Evolutionary conservation across 2,888 invertebrate genomes (phyloP), one percentile per base, ranked within the genome.

Genomic region (Nemotelus pantherinus): DNA sequence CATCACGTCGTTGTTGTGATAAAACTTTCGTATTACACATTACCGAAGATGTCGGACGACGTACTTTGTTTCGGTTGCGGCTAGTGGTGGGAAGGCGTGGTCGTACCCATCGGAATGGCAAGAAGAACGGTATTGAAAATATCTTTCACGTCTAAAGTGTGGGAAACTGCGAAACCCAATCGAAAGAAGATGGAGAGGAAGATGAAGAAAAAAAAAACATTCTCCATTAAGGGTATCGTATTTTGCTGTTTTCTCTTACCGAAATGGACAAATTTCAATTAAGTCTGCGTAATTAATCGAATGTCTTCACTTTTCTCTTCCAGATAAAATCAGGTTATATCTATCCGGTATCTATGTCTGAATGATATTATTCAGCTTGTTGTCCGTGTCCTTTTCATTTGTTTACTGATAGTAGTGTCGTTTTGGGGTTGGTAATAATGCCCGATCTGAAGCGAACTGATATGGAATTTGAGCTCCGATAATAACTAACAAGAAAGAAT

Each of bases 221-320:
- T 25, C 25, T 77, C 79, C 79, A 79, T 79, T 79, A 79, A 72
- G 79, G 58, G 63, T 75, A 77, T 79, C 77, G 77, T 79, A 79
- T 75, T 79, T 44, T 77, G 70, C 70, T 77, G 70, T 79, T 77
- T 75, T 76, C 68, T 79, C 78, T 70, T 63, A 70, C 50, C 71
- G 74, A 79, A 77, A 79, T 77, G 79, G 77, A 78, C 79, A 79
- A 79, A 79, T 79, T 79, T 79, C 79, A 79, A 79, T 79, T 79
- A 79, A 79, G 78, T 77, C 70, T 64, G 74, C 75, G 78, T 79
- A 79, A 79, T 79, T 79, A 79, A 79, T 79, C 77, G 79, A 79
- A 76, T 76, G 64, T 76, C 76, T 68, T 76, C 67, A 45, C 76
- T 68, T 68, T 44, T 2, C 74, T 74, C 25, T 47, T 41, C 63